phyloP scores from a whole-genome alignment of 2,888 invertebrate genomes.

The Saturnia japonica region DNA sequence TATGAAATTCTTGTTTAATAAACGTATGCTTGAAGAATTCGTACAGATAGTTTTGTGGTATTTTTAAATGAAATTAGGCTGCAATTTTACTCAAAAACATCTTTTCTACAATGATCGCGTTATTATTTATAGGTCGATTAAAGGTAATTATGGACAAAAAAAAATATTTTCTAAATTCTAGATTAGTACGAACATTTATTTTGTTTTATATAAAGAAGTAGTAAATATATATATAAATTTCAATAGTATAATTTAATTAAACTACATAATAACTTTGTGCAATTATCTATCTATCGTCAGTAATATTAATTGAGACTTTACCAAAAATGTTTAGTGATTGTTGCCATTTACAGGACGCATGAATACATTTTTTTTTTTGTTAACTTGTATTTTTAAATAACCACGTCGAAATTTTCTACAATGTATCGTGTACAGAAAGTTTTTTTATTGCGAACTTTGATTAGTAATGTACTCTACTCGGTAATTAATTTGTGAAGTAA shows the following conservation, averaged over 20 bases:
- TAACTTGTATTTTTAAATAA: constrained; percentile 55
- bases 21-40: constrained; percentile 14
- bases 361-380: constrained; percentile 74
- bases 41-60: constrained; percentile 10
- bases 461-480: constrained; percentile 59
- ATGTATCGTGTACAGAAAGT: constrained; percentile 45
- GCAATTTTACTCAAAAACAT: neutral
- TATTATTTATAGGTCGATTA: constrained; percentile 12
- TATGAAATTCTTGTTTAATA: constrained; percentile 29
- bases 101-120: constrained; percentile 16
- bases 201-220: constrained; percentile 38
- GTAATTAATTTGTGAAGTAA: constrained; percentile 42
- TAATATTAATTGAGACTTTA: constrained; percentile 52
- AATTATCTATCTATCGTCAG: constrained; percentile 49
- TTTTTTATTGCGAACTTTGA: constrained; percentile 62
- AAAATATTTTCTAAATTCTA: constrained; percentile 28
- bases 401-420: constrained; percentile 52
- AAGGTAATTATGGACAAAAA: constrained; percentile 15
- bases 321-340: constrained; percentile 60
- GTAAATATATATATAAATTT: constrained; percentile 35
- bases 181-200: constrained; percentile 42
- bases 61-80: constrained; percentile 12
- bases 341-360: constrained; percentile 70
- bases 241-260: constrained; percentile 36
- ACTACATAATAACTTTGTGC: constrained; percentile 43